Evolutionary conservation across 2,888 invertebrate species (phyloP), one percentile per base, ranked within the genome.

Genomic region (Lepeophtheirus nordmannii): DNA sequence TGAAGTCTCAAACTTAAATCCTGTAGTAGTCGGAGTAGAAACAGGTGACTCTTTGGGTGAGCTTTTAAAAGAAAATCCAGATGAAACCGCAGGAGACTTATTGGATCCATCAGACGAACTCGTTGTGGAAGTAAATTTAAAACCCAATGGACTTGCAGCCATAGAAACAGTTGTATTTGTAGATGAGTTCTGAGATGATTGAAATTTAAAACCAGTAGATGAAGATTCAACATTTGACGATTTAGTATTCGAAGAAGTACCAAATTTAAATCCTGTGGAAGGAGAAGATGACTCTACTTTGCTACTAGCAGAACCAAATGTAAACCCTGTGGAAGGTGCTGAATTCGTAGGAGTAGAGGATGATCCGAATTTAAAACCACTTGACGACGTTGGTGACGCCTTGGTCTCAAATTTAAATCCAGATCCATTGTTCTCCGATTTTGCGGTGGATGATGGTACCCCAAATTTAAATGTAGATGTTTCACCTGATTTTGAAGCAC

Each of bases 321-420:
- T 56, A 37, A 64, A 64, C 3, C 53, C 64, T 23, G 71, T 59
- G 20, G 74, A 65, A 2, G 74, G 60, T 10, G 73, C 58, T 3
- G 17, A 22, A 22, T 23, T 64, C 1, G 62, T 14, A 10, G 57
- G 20, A 17, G 53, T 53, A 8, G 53, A n/a, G 53, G 53, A 20
- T 8, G 57, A 57, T 2, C 62, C 62, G 8, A 62, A 62, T 62
- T 62, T 62, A 23, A 62, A 62, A 9, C 62, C 62, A 17, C 40
- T 30, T 7, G 30, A 62, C 14, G 40, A 39, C 9, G 62, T 17
- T 14, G 30, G 3, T 40, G 39, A 10, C 9, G 10, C 39, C 2
- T 1, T 57, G n/a, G 57, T 1, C 9, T 20, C 20, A 57, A 20
- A 20, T 8, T 60, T 60, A 22, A 60, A 60, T 10, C 60, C 60